Conservation (phyloP, 53 echinoderm and acorn worm species). For the Echinometra lucunter region DNA sequence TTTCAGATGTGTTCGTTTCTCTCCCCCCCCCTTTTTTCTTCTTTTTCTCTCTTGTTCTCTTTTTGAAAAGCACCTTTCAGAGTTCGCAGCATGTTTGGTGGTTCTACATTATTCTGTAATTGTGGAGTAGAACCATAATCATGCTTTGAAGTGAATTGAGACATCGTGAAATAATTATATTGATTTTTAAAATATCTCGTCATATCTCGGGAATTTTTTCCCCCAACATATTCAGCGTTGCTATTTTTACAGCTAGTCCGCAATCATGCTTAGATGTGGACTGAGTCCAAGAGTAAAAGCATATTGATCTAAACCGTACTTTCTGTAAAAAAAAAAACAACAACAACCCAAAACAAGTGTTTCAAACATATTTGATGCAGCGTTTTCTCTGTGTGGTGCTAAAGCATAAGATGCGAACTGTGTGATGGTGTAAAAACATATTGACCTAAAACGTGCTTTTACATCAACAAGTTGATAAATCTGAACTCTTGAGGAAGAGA, state of each 20-base stretch:
- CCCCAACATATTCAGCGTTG: too few relatives aligned
- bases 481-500: neutral
- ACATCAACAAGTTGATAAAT: neutral
- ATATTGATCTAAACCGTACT: neutral
- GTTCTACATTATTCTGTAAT: too few relatives aligned
- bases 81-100: neutral
- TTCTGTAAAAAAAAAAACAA: too few relatives aligned
- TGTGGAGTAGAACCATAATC: too few relatives aligned
- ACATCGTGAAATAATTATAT: too few relatives aligned
- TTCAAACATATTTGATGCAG: too few relatives aligned
- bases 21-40: neutral
- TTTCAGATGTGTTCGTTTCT: neutral
- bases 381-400: too few relatives aligned
- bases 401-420: neutral
- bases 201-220: too few relatives aligned
- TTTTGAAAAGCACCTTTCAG: neutral
- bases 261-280: constrained; percentile 4
- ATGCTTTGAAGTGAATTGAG: neutral
- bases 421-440: neutral
- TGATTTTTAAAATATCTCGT: too few relatives aligned
- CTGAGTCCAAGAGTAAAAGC: neutral
- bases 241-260: too few relatives aligned
- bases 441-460: neutral
- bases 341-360: too few relatives aligned
- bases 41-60: too few relatives aligned